These are phyloP conservation scores for Patella depressa DNA, from an alignment of 2,888 invertebrate genomes.

Conservation along the genomic window DNA sequence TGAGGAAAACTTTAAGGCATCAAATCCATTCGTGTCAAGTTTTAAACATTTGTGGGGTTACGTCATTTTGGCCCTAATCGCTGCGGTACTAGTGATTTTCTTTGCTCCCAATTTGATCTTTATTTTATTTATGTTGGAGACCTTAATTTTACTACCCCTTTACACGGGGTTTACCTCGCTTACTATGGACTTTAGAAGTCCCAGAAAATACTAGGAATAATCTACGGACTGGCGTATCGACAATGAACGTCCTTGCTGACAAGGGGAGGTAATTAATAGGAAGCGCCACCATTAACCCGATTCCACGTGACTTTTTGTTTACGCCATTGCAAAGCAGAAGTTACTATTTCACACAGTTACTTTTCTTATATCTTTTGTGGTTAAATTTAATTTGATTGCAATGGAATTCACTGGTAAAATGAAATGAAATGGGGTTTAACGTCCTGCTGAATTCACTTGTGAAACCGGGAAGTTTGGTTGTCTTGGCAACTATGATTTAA, in stretches of 20 bases:
- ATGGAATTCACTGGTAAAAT: too few relatives aligned
- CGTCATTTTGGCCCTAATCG: constrained; percentile 46
- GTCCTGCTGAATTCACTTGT: too few relatives aligned
- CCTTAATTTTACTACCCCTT: constrained; percentile 54
- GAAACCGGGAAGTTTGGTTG: too few relatives aligned
- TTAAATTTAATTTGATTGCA: too few relatives aligned
- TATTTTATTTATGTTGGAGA: constrained; percentile 51
- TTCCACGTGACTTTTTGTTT: too few relatives aligned
- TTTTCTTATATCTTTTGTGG: too few relatives aligned
- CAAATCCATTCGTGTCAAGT: constrained; percentile 60
- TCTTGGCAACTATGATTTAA: too few relatives aligned
- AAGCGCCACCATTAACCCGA: neutral
- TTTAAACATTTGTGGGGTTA: constrained; percentile 63
- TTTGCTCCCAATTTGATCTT: constrained; percentile 47
- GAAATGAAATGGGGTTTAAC: too few relatives aligned
- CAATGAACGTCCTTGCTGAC: neutral
- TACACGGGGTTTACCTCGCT: constrained; percentile 61
- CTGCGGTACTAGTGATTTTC: constrained; percentile 47
- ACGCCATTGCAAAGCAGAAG: too few relatives aligned
- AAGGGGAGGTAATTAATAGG: too few relatives aligned
- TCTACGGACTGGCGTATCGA: constrained; percentile 15
- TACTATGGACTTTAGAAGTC: constrained; percentile 28
- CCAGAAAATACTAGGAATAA: constrained; percentile 23
- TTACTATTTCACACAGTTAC: too few relatives aligned
- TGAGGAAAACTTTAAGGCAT: constrained; percentile 58